Percentiles rank a stretch among this genome's conserved stretches.
These are phyloP conservation scores for Sthenelais limicola DNA, from an alignment of 2,888 invertebrate genomes.

Conservation along the genomic window DNA sequence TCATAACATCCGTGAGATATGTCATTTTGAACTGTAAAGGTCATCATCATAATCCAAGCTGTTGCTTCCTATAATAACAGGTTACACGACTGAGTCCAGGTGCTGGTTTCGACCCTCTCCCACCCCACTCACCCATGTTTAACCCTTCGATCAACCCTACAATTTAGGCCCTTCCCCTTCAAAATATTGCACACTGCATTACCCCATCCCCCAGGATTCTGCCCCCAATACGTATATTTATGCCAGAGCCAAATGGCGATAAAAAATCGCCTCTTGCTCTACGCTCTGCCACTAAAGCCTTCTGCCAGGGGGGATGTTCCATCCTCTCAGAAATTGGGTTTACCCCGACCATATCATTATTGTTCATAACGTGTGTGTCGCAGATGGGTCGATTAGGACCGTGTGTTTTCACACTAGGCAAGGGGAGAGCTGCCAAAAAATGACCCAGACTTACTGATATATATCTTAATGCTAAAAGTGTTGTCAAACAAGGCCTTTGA, in stretches of 20 bases:
- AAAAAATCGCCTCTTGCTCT: conserved; percentile 13
- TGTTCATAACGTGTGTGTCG: conserved; percentile 7
- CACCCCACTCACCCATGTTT: conserved; percentile 18
- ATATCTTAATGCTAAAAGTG: too few relatives aligned
- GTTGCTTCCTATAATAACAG: conserved; percentile 12
- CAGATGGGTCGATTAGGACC: conserved; percentile 24
- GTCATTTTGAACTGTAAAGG: too few relatives aligned
- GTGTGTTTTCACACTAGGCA: not conserved
- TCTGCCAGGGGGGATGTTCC: too few relatives aligned
- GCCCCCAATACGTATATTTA: conserved; percentile 33
- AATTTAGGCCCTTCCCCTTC: conserved; percentile 20
- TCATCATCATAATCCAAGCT: too few relatives aligned
- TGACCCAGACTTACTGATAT: too few relatives aligned
- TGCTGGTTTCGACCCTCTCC: not conserved
- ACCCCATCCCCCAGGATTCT: conserved; percentile 17
- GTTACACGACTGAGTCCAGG: conserved; percentile 1
- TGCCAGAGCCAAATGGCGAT: conserved; percentile 28
- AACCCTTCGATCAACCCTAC: conserved; percentile 29
- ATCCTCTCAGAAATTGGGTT: too few relatives aligned
- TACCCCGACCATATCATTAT: conserved; percentile 14
- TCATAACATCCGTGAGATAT: too few relatives aligned
- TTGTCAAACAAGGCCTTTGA: too few relatives aligned
- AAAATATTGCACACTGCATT: conserved; percentile 37
- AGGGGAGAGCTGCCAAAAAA: too few relatives aligned
- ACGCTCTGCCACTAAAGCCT: too few relatives aligned